Conservation (phyloP, 2,888 invertebrate genomes). For the Phengaris arion region DNA sequence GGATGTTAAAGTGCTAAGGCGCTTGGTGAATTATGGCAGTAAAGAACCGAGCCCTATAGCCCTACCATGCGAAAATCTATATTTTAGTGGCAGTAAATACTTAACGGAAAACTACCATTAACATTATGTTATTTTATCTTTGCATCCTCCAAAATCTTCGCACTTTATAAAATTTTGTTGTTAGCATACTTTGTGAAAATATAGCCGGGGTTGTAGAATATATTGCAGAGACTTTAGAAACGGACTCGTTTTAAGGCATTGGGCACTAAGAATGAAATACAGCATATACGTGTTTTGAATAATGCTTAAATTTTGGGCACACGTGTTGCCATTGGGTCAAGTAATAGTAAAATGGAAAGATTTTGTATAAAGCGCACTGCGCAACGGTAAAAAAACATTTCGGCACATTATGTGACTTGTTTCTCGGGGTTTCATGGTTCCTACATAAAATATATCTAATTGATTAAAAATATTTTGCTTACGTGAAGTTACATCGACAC, state of each 20-base stretch:
- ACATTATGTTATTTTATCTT: too few species aligned
- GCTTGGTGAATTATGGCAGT: not conserved
- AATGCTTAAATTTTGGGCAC: not conserved
- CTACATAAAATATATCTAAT: too few species aligned
- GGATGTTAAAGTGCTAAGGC: slow-evolving; percentile 12
- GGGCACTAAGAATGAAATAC: slow-evolving; percentile 11
- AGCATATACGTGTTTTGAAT: not conserved
- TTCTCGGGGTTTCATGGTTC: too few species aligned
- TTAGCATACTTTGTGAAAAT: not conserved
- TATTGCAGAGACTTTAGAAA: not conserved
- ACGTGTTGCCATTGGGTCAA: not conserved
- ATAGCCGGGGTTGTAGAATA: not conserved
- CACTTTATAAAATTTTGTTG: too few species aligned
- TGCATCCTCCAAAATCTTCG: too few species aligned
- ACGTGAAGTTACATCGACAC: too few species aligned
- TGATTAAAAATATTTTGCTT: too few species aligned
- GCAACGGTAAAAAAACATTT: too few species aligned
- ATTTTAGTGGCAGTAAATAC: not conserved
- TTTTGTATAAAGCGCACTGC: not conserved
- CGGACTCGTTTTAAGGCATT: slow-evolving; percentile 3
- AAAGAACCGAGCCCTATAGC: too few species aligned
- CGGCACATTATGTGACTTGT: too few species aligned
- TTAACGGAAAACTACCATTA: not conserved
- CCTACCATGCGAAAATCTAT: not conserved
- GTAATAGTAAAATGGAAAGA: not conserved